phyloP scores from a whole-genome alignment of 2,113 vertebrate genomes.

The Oreotrochilus melanogaster region DNA sequence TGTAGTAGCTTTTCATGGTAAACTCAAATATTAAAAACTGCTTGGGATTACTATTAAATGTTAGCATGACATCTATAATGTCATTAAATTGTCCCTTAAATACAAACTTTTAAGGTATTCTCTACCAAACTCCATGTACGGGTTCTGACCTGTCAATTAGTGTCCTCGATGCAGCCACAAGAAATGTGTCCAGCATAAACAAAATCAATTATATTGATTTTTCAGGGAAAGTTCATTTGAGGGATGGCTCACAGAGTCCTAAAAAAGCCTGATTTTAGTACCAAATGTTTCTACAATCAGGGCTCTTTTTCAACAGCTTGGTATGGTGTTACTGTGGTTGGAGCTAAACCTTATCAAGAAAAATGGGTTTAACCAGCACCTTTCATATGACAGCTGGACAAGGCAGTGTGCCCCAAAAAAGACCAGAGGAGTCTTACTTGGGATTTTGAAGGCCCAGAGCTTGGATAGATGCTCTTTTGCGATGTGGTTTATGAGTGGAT shows the following conservation, averaged over 20 bases:
- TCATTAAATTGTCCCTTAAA: neutral
- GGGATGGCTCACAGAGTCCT: neutral
- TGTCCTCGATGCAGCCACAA: neutral
- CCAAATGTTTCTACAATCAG: neutral
- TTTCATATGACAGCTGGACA: neutral
- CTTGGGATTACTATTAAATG: neutral
- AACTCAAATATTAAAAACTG: neutral
- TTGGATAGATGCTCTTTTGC: neutral
- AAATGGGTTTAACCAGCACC: neutral
- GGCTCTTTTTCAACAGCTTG: neutral
- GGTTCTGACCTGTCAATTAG: slow-evolving; percentile 41
- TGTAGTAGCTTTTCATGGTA: neutral
- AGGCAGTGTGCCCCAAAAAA: neutral
- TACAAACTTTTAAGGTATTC: neutral
- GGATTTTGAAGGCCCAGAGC: neutral
- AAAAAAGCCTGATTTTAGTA: neutral
- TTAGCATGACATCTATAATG: neutral
- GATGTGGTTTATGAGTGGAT: neutral
- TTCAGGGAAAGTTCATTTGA: neutral
- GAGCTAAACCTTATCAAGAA: neutral
- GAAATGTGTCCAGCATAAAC: neutral
- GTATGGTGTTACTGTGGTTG: neutral
- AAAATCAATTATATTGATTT: slow-evolving; percentile 52
- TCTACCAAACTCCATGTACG: neutral
- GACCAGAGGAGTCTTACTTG: neutral